Evolutionary conservation across 1,140 invertebrate genomes (phyloP).

Genomic region (Temnothorax longispinosus): DNA sequence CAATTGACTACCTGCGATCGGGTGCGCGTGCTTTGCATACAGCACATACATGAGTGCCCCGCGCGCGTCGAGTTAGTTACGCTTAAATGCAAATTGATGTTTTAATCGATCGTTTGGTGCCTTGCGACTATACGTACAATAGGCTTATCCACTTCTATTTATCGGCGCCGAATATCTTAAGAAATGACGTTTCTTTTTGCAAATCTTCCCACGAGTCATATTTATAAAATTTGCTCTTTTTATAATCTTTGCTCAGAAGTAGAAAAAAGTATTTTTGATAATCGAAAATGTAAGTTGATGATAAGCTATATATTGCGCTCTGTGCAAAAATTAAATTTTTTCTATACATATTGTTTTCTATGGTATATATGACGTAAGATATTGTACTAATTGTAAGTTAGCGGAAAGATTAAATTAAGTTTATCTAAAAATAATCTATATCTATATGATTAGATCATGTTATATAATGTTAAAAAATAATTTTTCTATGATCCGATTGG

Average conservation of each 20-base stretch:
- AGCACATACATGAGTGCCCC: conserved; percentile 76
- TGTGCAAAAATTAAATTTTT: no score
- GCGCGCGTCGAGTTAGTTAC: conserved; percentile 83
- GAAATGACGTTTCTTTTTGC: conserved; percentile 6
- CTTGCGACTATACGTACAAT: conserved; percentile 38
- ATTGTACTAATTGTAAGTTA: no score
- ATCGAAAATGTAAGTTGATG: not conserved
- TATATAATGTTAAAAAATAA: no score
- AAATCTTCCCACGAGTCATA: not conserved
- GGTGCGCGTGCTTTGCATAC: conserved; percentile 78
- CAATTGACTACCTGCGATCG: conserved; percentile 69
- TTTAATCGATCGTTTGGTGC: conserved; percentile 80
- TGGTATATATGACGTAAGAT: no score
- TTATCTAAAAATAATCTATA: no score
- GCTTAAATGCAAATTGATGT: conserved; percentile 85
- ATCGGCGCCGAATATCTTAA: conserved; percentile 66
- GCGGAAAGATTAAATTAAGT: no score
- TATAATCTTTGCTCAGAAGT: not conserved
- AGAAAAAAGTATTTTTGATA: not conserved
- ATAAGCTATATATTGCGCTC: not conserved
- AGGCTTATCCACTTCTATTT: conserved; percentile 44
- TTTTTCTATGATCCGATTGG: no score
- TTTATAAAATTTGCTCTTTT: not conserved
- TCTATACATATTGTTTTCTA: no score
- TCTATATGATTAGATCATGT: no score